These are phyloP conservation scores for Spodoptera exigua DNA, from an alignment of 2,888 invertebrate genomes.

Conservation along the genomic window DNA sequence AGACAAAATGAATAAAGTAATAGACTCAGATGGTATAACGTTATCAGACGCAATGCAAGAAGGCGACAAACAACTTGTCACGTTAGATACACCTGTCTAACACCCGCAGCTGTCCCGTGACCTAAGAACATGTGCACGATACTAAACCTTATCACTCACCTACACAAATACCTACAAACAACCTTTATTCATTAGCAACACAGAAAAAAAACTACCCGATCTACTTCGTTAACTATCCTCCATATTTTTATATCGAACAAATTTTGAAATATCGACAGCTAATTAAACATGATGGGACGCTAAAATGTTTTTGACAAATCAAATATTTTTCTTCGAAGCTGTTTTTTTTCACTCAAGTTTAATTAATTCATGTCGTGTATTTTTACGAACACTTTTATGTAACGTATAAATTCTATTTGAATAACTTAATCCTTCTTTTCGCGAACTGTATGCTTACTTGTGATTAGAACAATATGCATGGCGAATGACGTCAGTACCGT, in stretches of 20 bases:
- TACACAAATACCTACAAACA: conserved; percentile 52
- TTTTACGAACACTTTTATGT: conserved; percentile 29
- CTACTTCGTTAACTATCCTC: conserved; percentile 59
- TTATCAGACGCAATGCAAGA: conserved; percentile 30
- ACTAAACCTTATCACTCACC: conserved; percentile 60
- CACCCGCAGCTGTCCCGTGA: conserved; percentile 74
- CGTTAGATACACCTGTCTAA: conserved; percentile 86
- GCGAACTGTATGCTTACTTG: conserved; percentile 42
- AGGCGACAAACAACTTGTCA: conserved; percentile 58
- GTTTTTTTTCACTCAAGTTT: neutral
- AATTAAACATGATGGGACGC: conserved; percentile 37
- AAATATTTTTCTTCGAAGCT: neutral
- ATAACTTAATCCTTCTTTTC: conserved; percentile 46
- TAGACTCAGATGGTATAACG: conserved; percentile 19
- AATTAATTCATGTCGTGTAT: conserved; percentile 23
- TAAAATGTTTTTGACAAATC: conserved; percentile 31
- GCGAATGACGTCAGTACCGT: conserved; percentile 71
- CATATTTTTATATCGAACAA: conserved; percentile 33
- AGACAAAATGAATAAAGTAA: neutral
- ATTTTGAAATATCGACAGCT: conserved; percentile 38
- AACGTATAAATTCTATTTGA: conserved; percentile 34
- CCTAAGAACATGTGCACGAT: conserved; percentile 65
- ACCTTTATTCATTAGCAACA: conserved; percentile 63
- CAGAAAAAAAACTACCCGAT: conserved; percentile 48
- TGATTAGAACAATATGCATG: conserved; percentile 36